Base-by-base conservation (phyloP, 2,797 vertebrate species). In the Prunella strophiata region DNA sequence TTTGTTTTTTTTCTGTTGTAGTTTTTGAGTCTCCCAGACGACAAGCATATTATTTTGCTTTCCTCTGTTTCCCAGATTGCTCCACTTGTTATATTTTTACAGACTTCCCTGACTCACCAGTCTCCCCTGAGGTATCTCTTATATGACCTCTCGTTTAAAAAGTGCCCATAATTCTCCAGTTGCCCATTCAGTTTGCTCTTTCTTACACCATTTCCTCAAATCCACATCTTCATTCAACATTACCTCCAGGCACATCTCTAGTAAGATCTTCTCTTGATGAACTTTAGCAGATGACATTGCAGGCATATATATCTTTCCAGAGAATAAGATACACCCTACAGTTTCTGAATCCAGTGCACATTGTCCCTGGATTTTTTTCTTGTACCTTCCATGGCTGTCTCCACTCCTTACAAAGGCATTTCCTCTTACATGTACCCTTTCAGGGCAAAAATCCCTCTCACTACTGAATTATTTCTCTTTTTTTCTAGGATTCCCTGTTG, bases 201-300 rank as follows among this genome's bases (percentile, higher is more conserved):
- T 89, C 79, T 74, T 85, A 45, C 50, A 72, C 52, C 34, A 16
- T 91, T 80, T 91, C 61, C 82, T 88, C 88, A 80, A 88, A 89
- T 65, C 47, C 36, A 36, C 27, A 40, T 83, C 36, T 88, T 92
- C 85, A 61, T 92, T 58, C 85, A 87, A 36, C 63, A 32, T 55
- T 91, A 72, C n/a, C 42, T 74, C 34, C 72, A 83, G 68, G 32
- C 54, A 85, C 57, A 40, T 32, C 45, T 85, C 48, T 45, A 15
- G 16, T 48, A 75, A 92, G 27, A 52, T 79, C 77, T 88, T 75
- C 61, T 45, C 36, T 45, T 70, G 50, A 51, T 62, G 67, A 86
- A 72, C 18, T 94, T 88, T 36, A 89, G 54, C 62, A 91, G n/a
- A 65, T 58, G 66, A 73, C 43, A 76, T 27, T 87, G 80, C 48